Evolutionary conservation across 2,888 invertebrate genomes (phyloP).

Genomic region (Rhogogaster chlorosoma): DNA sequence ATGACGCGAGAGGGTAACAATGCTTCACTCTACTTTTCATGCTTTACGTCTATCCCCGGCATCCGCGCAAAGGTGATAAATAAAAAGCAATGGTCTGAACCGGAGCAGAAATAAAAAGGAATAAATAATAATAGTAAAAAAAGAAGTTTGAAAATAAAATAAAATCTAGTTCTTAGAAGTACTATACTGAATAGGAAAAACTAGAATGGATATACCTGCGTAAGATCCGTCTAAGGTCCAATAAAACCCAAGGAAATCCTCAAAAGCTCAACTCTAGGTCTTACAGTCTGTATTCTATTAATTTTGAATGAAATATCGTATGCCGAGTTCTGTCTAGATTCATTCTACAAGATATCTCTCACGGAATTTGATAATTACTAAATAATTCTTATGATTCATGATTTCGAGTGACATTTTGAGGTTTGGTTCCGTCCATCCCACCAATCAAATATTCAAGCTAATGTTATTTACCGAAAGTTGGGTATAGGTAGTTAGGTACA

Average conservation of each 20-base stretch:
- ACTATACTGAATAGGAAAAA: not conserved
- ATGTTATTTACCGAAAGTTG: slow-evolving; percentile 37
- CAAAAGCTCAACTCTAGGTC: not conserved
- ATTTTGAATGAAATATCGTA: not conserved
- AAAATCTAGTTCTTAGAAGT: not conserved
- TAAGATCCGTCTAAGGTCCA: not conserved
- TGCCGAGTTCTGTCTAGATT: not conserved
- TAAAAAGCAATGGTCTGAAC: slow-evolving; percentile 27
- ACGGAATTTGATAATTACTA: slow-evolving; percentile 48
- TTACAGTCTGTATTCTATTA: not conserved
- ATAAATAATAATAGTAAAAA: not conserved
- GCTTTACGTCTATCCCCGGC: slow-evolving; percentile 19
- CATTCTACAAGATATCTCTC: not conserved
- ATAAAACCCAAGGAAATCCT: not conserved
- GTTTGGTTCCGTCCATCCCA: not conserved
- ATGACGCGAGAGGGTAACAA: slow-evolving; percentile 45
- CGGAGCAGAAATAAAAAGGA: not conserved
- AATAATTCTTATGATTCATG: slow-evolving; percentile 31
- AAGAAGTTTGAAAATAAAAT: not conserved
- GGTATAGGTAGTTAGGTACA: not conserved
- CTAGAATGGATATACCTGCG: not conserved
- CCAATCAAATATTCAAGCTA: slow-evolving; percentile 44
- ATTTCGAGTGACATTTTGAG: not conserved
- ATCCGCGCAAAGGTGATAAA: slow-evolving; percentile 11
- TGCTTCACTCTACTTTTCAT: slow-evolving; percentile 43